Base-by-base conservation (phyloP, 2,797 vertebrate genomes). In the Myoxocephalus aenaeus region DNA sequence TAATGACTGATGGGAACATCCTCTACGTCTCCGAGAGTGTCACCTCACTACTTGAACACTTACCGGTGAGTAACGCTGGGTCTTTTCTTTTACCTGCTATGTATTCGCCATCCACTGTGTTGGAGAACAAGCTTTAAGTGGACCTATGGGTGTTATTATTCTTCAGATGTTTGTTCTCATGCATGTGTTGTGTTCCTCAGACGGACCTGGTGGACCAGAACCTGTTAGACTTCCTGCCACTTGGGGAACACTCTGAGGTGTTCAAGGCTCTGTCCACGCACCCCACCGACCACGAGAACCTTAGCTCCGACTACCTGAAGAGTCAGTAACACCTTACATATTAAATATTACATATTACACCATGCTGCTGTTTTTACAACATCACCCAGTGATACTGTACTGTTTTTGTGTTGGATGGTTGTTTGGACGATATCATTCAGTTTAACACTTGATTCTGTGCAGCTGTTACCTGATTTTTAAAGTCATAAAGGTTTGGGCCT, bases 1-100 rank as follows among this genome's bases (percentile, higher is more conserved):
- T 99, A 95, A 97, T 98, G 97, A 99, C 97, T 71, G 98, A 99
- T 91, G 97, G 98, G 87, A 98, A 97, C 93, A 97, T 99, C 93
- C 97, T 99, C 90, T 99, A 99, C 75, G 96, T 98, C 73, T 99
- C 98, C 59, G 98, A 99, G 92, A 98, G 97, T 85, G 91, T 99
- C 92, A 98, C 98, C 85, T 97, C 98, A 81, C 95, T 99, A 92
- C 96, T 99, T 94, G 97, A 99, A 94, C 98, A 99, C 92, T 96
- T 99, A 80, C 97, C 98, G 87, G 98, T 99, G 94, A 97, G 96
- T 96, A 62, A 77, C 48, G n/a, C 29, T 4, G 10, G 2, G 14
- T 70, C 20, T 62, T n/a, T 59, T 36, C 48, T n/a, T 54, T 25
- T 15, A 27, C 9, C n/a, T 27, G 5, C 25, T 61, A 38, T 71